These are phyloP conservation scores for Galerucella calmariensis DNA, from an alignment of 2,888 invertebrate species.

Conservation along the genomic window DNA sequence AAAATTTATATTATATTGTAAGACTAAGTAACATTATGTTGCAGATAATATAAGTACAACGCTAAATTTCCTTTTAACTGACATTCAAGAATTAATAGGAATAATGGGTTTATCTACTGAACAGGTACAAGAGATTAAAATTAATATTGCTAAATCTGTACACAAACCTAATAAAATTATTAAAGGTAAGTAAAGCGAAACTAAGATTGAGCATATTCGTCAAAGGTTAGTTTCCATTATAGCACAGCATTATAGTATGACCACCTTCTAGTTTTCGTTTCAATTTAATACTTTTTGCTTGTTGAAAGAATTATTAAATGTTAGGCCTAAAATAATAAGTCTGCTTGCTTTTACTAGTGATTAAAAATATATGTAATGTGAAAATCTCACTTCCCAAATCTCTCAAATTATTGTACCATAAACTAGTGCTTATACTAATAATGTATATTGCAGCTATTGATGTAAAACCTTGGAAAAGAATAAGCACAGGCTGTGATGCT, in stretches of 20 bases:
- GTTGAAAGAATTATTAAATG: neutral
- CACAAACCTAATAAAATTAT: slow-evolving; percentile 29
- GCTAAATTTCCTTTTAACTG: slow-evolving; percentile 20
- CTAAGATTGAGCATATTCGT: too few species aligned
- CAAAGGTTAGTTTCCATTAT: too few species aligned
- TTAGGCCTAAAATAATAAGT: too few species aligned
- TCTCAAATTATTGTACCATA: too few species aligned
- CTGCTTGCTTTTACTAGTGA: too few species aligned
- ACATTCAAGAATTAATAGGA: slow-evolving; percentile 15
- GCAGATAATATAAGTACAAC: slow-evolving; percentile 20
- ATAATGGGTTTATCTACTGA: slow-evolving; percentile 14
- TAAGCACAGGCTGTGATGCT: slow-evolving; percentile 69
- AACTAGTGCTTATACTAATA: too few species aligned
- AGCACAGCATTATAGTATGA: too few species aligned
- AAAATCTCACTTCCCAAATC: too few species aligned
- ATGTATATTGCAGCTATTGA: slow-evolving; percentile 47
- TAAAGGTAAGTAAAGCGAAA: slow-evolving; percentile 12
- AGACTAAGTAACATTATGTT: neutral
- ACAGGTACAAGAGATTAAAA: slow-evolving; percentile 30
- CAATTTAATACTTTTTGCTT: neutral
- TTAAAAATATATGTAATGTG: too few species aligned
- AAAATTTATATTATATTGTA: neutral
- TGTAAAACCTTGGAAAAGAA: slow-evolving; percentile 51
- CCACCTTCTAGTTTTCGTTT: neutral
- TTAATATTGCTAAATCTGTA: slow-evolving; percentile 18